Conservation (phyloP, 2,888 invertebrate species). For the Agelastica alni region DNA sequence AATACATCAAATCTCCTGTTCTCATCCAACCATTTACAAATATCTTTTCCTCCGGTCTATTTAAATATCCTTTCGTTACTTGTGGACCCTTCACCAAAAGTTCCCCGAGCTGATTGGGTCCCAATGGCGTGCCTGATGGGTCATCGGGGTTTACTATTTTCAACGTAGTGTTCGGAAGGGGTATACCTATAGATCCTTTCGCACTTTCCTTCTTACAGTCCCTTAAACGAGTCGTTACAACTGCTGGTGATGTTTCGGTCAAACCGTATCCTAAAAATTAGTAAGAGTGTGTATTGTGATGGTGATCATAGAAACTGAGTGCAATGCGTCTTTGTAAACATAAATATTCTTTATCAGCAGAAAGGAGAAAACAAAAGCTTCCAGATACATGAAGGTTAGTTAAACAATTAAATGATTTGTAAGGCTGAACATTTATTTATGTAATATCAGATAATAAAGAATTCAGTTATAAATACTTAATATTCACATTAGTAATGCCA, state of each 20-base stretch:
- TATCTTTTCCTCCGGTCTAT: conserved; percentile 70
- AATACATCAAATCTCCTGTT: conserved; percentile 65
- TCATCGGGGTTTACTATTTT: conserved; percentile 65
- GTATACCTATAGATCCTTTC: conserved; percentile 60
- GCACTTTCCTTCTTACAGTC: conserved; percentile 11
- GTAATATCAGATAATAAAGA: too few species aligned
- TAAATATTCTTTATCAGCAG: too few species aligned
- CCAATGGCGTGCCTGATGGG: conserved; percentile 28
- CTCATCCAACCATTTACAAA: conserved; percentile 71
- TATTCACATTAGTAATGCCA: too few species aligned
- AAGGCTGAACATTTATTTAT: too few species aligned
- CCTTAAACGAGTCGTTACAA: conserved; percentile 36
- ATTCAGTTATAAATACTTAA: too few species aligned
- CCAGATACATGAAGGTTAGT: too few species aligned
- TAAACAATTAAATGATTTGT: too few species aligned
- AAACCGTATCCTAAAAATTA: conserved; percentile 69
- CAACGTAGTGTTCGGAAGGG: conserved; percentile 66
- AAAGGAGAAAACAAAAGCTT: too few species aligned
- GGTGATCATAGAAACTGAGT: too few species aligned
- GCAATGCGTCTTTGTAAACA: too few species aligned
- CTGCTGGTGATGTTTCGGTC: conserved; percentile 72
- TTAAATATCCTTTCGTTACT: conserved; percentile 80
- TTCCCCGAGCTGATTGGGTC: conserved; percentile 64
- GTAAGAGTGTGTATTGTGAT: too few species aligned
- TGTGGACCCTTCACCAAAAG: conserved; percentile 77